A percentile compares a stretch with the other conserved stretches of the same genome.
Conservation (phyloP, 2,888 invertebrate species). For the Acanthosoma haemorrhoidale region DNA sequence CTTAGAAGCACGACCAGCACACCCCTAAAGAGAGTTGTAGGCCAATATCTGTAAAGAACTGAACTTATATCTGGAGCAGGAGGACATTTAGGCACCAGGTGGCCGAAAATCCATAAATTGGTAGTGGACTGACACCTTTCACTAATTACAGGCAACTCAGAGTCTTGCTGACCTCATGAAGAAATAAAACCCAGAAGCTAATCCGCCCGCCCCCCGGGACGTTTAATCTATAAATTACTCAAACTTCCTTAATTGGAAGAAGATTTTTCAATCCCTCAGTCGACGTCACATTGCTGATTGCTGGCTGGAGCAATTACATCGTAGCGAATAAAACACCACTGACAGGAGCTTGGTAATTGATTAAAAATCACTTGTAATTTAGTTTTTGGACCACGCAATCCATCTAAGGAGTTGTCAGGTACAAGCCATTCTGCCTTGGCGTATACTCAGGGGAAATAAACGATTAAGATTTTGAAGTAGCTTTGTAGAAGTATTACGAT, state of each 20-base stretch:
- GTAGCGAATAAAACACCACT: not conserved
- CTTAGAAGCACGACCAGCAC: no score
- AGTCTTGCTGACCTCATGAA: not conserved
- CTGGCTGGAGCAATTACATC: not conserved
- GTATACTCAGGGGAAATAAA: not conserved
- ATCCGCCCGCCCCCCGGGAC: not conserved
- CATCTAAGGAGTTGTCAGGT: not conserved
- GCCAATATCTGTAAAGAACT: not conserved
- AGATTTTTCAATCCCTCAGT: not conserved
- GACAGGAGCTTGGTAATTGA: not conserved
- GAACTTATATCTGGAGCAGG: not conserved
- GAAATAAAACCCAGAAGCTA: not conserved
- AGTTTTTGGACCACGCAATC: not conserved
- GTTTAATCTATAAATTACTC: conserved; percentile 11
- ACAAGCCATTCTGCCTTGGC: not conserved
- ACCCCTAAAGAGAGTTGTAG: not conserved
- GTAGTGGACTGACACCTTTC: not conserved
- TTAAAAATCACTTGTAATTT: conserved; percentile 3
- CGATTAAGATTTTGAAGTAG: not conserved
- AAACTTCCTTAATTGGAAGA: conserved; percentile 19
- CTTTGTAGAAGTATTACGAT: no score
- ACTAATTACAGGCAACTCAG: not conserved
- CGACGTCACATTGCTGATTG: not conserved
- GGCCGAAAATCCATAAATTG: not conserved
- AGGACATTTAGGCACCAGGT: not conserved